Evolutionary conservation across 2,888 invertebrate species (phyloP).

Genomic region (Lasioglossum marginatum): DNA sequence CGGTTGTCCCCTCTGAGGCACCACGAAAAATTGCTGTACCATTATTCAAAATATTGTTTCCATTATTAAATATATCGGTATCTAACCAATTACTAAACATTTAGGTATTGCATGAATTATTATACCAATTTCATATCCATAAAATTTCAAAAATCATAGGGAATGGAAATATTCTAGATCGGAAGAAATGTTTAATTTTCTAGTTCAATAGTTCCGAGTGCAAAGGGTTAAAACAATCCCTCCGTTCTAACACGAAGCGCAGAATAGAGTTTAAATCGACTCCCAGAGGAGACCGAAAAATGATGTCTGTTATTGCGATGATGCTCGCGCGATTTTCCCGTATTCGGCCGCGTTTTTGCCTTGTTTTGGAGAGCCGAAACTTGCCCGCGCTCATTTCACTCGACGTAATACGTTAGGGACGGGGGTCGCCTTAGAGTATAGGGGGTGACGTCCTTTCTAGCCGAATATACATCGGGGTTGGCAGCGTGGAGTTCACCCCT

Average conservation of each 20-base stretch:
- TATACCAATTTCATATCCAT: too few species aligned
- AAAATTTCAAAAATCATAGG: too few species aligned
- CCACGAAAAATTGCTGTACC: too few species aligned
- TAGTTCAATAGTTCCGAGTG: too few species aligned
- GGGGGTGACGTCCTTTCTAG: slow-evolving; percentile 52
- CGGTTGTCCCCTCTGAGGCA: too few species aligned
- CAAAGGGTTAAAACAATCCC: too few species aligned
- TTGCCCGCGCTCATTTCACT: slow-evolving; percentile 38
- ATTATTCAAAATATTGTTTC: too few species aligned
- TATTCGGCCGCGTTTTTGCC: slow-evolving; percentile 14
- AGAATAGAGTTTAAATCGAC: not conserved
- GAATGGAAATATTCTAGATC: too few species aligned
- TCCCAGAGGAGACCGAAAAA: not conserved
- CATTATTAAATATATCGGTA: too few species aligned
- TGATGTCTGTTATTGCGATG: slow-evolving; percentile 1
- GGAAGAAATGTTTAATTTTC: too few species aligned
- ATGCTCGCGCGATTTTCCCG: slow-evolving; percentile 29
- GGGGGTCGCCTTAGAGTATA: slow-evolving; percentile 17
- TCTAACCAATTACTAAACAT: too few species aligned
- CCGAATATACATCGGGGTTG: slow-evolving; percentile 50
- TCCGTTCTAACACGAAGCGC: not conserved
- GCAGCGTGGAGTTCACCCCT: slow-evolving; percentile 55
- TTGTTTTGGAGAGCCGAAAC: slow-evolving; percentile 30
- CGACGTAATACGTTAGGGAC: slow-evolving; percentile 38
- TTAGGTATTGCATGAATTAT: too few species aligned